phyloP scores from a whole-genome alignment of 2,113 vertebrate species.

The Tonatia bakeri region DNA sequence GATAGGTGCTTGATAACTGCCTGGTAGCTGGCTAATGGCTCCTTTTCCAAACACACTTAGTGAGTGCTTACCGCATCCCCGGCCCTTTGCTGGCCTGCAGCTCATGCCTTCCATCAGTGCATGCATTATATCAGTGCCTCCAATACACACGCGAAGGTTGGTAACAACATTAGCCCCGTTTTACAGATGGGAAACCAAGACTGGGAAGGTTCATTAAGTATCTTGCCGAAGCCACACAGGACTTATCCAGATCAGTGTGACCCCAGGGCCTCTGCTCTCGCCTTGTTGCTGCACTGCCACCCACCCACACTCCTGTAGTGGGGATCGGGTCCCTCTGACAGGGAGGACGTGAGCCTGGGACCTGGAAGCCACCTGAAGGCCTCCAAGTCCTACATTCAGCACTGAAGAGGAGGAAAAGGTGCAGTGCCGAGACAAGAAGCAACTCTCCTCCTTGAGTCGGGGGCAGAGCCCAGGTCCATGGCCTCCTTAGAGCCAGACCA shows the following conservation, averaged over 20 bases:
- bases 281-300: background rate
- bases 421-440: background rate
- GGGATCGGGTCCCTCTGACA: background rate
- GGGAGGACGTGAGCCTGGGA: background rate
- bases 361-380: background rate
- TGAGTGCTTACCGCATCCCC: background rate
- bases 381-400: background rate
- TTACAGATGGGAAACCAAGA: background rate
- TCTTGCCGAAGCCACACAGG: background rate
- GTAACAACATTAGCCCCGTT: background rate
- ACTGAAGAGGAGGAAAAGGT: background rate
- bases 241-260: background rate
- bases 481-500: background rate
- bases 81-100: background rate
- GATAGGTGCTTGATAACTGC: background rate
- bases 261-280: background rate
- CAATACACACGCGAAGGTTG: background rate
- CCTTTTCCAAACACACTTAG: background rate
- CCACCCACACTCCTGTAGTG: background rate
- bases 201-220: background rate
- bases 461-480: background rate
- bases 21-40: no score
- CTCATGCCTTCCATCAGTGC: no score
- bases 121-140: background rate
- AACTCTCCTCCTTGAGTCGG: background rate